A percentile compares a stretch with the other conserved stretches of the same genome.
These are phyloP conservation scores for Neoascia interrupta DNA, from an alignment of 2,888 invertebrate species.

Conservation along the genomic window DNA sequence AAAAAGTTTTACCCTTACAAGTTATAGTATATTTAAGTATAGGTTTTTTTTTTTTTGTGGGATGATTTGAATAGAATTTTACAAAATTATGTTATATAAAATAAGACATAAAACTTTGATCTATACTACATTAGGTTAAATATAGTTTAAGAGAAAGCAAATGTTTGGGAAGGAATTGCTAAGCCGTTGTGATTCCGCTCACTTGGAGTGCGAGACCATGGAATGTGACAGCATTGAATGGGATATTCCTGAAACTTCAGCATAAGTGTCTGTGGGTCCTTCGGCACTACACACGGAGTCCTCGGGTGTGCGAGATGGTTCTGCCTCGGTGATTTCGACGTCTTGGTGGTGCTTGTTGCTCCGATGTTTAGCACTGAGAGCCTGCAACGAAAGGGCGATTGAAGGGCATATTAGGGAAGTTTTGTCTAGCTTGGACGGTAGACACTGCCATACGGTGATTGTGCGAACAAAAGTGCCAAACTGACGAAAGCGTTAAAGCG, in stretches of 20 bases:
- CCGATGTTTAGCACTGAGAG: conserved; percentile 87
- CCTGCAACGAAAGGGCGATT: conserved; percentile 80
- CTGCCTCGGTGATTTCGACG: conserved; percentile 86
- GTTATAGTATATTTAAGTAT: conserved; percentile 37
- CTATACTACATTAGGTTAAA: conserved; percentile 34
- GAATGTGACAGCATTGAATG: conserved; percentile 79
- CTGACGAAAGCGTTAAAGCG: conserved; percentile 54
- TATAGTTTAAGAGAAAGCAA: conserved; percentile 29
- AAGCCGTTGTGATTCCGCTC: conserved; percentile 7
- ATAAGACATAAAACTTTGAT: conserved; percentile 5
- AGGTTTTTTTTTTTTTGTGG: conserved; percentile 32
- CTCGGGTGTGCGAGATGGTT: conserved; percentile 92
- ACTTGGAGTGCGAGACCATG: conserved; percentile 76
- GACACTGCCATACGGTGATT: conserved; percentile 59
- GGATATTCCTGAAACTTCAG: conserved; percentile 79
- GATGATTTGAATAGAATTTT: no score
- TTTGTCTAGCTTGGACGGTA: conserved; percentile 32
- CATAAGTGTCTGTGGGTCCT: conserved; percentile 84
- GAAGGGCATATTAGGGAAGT: conserved; percentile 44
- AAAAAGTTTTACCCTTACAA: conserved; percentile 42
- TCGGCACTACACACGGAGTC: conserved; percentile 94
- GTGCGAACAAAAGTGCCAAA: conserved; percentile 62
- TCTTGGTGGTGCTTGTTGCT: conserved; percentile 82
- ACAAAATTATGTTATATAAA: no score
- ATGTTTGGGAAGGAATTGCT: conserved; percentile 33